These are phyloP conservation scores for Alfaro cultratus DNA, from an alignment of 2,797 vertebrate species.

Conservation along the genomic window DNA sequence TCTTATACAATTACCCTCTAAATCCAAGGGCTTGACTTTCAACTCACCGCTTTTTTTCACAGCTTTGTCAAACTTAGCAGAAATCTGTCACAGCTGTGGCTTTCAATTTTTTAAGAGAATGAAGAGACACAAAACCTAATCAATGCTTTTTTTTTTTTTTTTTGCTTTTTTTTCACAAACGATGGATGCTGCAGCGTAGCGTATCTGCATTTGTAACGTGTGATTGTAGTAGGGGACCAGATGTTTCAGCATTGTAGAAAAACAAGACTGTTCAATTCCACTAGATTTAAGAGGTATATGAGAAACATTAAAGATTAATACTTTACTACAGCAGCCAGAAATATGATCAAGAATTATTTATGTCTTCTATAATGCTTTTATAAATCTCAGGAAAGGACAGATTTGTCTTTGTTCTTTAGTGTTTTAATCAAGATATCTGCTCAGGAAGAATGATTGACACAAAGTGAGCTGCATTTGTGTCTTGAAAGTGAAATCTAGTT, in stretches of 20 bases:
- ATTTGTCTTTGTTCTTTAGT: not conserved
- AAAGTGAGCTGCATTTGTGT: not conserved
- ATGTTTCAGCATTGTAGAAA: slow-evolving; percentile 10
- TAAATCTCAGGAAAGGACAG: slow-evolving; percentile 6
- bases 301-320: slow-evolving; percentile 5
- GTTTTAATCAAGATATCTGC: slow-evolving; percentile 6
- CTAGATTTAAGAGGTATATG: not conserved
- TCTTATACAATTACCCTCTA: not conserved
- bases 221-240: not conserved
- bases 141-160: not conserved
- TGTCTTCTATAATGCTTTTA: not conserved
- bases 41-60: slow-evolving; percentile 3
- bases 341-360: not conserved
- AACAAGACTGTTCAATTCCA: not conserved
- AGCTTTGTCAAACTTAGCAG: slow-evolving; percentile 13
- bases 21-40: slow-evolving; percentile 1
- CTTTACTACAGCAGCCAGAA: not conserved
- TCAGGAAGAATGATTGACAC: not conserved
- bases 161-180: not conserved
- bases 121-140: slow-evolving; percentile 17
- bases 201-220: not conserved
- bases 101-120: not conserved
- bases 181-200: not conserved
- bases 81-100: slow-evolving; percentile 20
- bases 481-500: slow-evolving; percentile 2